A percentile compares a stretch with the other conserved stretches of the same genome.
Evolutionary conservation across 2,113 vertebrate genomes (phyloP).

Genomic region (Calidris pugnax): DNA sequence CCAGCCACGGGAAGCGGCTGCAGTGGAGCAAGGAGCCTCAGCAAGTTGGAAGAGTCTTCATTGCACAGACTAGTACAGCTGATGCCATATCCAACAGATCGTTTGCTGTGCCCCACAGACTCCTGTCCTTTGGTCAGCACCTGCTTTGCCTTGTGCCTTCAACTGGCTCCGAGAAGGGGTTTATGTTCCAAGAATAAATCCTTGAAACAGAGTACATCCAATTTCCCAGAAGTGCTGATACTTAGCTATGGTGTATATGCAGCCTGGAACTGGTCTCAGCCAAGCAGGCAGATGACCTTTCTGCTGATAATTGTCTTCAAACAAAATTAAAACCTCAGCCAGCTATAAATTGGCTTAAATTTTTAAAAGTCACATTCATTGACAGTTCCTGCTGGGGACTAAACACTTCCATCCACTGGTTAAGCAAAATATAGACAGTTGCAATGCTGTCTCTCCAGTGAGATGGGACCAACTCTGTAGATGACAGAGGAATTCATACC

Average conservation of each 20-base stretch:
- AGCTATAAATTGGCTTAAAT: not conserved
- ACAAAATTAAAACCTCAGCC: constrained; percentile 6
- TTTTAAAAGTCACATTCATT: constrained; percentile 22
- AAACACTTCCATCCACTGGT: not conserved
- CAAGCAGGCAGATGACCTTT: not conserved
- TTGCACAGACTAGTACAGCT: not conserved
- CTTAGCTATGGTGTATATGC: not conserved
- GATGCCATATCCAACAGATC: not conserved
- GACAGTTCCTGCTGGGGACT: not conserved
- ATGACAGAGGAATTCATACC: not conserved
- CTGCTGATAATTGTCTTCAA: not conserved
- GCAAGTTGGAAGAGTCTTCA: not conserved
- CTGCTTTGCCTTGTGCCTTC: not conserved
- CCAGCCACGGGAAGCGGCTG: accelerated
- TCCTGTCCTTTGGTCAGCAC: not conserved
- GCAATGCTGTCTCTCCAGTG: not conserved
- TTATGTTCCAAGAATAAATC: not conserved
- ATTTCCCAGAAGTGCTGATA: not conserved
- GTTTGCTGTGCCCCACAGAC: not conserved
- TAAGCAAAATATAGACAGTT: not conserved
- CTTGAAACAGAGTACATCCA: not conserved
- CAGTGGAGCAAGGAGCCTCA: not conserved
- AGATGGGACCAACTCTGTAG: not conserved
- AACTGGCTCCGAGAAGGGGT: not conserved
- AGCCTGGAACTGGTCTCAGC: not conserved